A percentile compares a stretch with the other conserved stretches of the same genome.
Conservation (phyloP, 1,140 invertebrate genomes). For the Dinothrombium tinctorium region DNA sequence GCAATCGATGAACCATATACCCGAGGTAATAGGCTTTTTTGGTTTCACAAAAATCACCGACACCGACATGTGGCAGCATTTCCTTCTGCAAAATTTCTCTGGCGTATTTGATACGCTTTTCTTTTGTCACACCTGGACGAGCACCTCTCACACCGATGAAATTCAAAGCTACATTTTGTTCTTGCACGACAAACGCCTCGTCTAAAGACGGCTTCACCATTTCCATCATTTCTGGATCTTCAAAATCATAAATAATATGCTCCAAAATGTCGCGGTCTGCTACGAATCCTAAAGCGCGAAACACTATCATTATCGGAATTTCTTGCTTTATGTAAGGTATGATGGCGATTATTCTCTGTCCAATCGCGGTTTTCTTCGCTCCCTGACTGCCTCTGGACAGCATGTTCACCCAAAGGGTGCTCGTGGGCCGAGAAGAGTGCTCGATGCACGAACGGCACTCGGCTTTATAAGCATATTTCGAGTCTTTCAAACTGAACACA, state of each 20-base stretch:
- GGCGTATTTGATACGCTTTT: slow-evolving; percentile 95
- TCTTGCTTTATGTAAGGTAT: slow-evolving; percentile 96
- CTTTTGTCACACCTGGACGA: slow-evolving; percentile 86
- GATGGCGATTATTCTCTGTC: slow-evolving; percentile 89
- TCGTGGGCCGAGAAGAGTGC: slow-evolving; percentile 72
- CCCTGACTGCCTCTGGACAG: slow-evolving; percentile 85
- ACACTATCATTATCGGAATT: slow-evolving; percentile 98
- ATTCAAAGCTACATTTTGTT: slow-evolving; percentile 92
- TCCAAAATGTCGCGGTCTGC: slow-evolving; percentile 95
- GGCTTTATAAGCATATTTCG: slow-evolving; percentile 88
- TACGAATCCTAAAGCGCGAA: slow-evolving; percentile 82
- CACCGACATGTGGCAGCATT: slow-evolving; percentile 96
- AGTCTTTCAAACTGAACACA: slow-evolving; percentile 88
- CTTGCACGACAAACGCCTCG: slow-evolving; percentile 97
- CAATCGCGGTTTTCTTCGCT: slow-evolving; percentile 89
- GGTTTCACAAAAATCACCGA: slow-evolving; percentile 96
- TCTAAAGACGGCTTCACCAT: slow-evolving; percentile 96
- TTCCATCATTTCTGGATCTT: slow-evolving; percentile 99
- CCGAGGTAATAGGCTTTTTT: slow-evolving; percentile 94
- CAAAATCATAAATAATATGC: slow-evolving; percentile 97
- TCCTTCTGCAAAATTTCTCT: slow-evolving; percentile 97
- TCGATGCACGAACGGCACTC: slow-evolving; percentile 88
- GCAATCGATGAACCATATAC: slow-evolving; percentile 91
- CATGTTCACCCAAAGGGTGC: slow-evolving; percentile 97
- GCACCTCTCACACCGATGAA: slow-evolving; percentile 93